Conservation (phyloP, 2,888 invertebrate genomes). For the Ochropacha duplaris region DNA sequence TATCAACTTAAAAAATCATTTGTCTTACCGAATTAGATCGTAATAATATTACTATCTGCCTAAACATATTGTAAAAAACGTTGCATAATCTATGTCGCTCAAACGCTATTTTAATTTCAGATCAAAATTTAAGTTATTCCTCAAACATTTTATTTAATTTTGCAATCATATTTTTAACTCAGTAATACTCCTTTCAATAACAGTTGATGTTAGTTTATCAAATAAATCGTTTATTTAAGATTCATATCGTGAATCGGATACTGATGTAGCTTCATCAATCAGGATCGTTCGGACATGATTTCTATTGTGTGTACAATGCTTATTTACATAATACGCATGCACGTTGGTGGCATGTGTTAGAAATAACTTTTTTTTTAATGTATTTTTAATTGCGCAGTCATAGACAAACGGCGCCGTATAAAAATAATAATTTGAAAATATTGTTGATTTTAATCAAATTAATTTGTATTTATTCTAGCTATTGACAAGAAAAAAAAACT, state of each 20-base stretch:
- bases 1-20: too few species aligned
- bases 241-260: slow-evolving; percentile 40
- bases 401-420: neutral
- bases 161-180: slow-evolving; percentile 18
- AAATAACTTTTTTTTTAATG: too few species aligned
- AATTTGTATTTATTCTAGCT: too few species aligned
- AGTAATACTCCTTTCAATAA: slow-evolving; percentile 38
- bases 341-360: slow-evolving; percentile 53
- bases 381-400: neutral
- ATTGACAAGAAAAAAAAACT: too few species aligned
- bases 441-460: too few species aligned
- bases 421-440: too few species aligned
- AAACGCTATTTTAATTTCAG: too few species aligned
- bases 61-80: too few species aligned
- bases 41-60: too few species aligned
- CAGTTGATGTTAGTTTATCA: slow-evolving; percentile 47
- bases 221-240: slow-evolving; percentile 35
- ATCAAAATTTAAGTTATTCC: too few species aligned
- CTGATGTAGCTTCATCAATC: slow-evolving; percentile 59
- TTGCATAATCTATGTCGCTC: too few species aligned
- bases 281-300: slow-evolving; percentile 65
- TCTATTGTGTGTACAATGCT: slow-evolving; percentile 62
- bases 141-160: neutral
- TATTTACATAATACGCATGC: slow-evolving; percentile 68
- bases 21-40: too few species aligned